Evolutionary conservation across 1,140 invertebrate species (phyloP).

Genomic region (Charaxes varanes): DNA sequence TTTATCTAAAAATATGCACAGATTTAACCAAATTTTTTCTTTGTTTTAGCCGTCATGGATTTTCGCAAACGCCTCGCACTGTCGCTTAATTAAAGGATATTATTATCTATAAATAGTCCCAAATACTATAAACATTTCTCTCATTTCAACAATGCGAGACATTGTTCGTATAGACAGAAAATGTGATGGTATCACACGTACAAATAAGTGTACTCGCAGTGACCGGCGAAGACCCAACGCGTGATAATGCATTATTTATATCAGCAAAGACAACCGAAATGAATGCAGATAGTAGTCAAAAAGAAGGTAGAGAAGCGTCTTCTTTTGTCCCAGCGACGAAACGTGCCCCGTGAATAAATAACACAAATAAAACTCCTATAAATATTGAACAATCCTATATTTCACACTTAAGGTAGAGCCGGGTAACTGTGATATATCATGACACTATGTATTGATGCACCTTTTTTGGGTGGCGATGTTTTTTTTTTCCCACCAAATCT

Average conservation of each 20-base stretch:
- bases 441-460: conserved; percentile 41
- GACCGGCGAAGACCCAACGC: conserved; percentile 42
- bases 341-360: conserved; percentile 64
- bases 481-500: conserved; percentile 40
- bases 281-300: conserved; percentile 60
- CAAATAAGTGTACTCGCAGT: conserved; percentile 48
- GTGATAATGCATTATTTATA: conserved; percentile 72
- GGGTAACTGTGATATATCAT: conserved; percentile 64
- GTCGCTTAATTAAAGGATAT: no score
- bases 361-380: conserved; percentile 65
- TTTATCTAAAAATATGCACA: no score
- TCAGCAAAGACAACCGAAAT: conserved; percentile 58
- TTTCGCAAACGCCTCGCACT: no score
- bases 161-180: conserved; percentile 19
- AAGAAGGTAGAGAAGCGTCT: conserved; percentile 29
- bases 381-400: conserved; percentile 65
- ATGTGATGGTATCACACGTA: conserved; percentile 36
- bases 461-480: conserved; percentile 45
- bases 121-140: no score
- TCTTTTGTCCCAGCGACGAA: conserved; percentile 34
- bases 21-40: no score
- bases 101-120: no score
- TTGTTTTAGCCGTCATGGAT: no score
- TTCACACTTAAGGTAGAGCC: conserved; percentile 56
- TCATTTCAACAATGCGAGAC: conserved; percentile 26